These are phyloP conservation scores for Drosophila setosimentum DNA, from an alignment of 2,888 invertebrate genomes.

Conservation along the genomic window DNA sequence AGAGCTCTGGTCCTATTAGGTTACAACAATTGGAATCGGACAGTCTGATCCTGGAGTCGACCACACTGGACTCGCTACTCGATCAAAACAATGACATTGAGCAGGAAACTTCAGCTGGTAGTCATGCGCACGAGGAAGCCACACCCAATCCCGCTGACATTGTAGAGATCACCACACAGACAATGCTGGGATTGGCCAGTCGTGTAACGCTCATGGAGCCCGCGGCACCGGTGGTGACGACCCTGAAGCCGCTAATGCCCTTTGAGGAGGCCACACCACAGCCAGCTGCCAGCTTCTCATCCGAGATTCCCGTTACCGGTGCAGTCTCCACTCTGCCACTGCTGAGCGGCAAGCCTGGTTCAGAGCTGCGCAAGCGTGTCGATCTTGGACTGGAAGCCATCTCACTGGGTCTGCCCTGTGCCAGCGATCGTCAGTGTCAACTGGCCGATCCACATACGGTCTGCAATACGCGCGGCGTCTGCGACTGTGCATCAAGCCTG, in stretches of 20 bases:
- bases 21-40: slow-evolving; percentile 82
- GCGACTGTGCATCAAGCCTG: slow-evolving; percentile 90
- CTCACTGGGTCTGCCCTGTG: slow-evolving; percentile 92
- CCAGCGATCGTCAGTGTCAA: slow-evolving; percentile 91
- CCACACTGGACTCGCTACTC: slow-evolving; percentile 58
- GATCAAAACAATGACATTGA: slow-evolving; percentile 58
- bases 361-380: slow-evolving; percentile 84
- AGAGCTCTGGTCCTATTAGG: slow-evolving; percentile 51
- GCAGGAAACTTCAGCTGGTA: slow-evolving; percentile 18
- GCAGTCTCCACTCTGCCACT: slow-evolving; percentile 21
- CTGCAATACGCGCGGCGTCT: slow-evolving; percentile 87
- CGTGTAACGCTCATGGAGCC: slow-evolving; percentile 86
- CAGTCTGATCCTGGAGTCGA: slow-evolving; percentile 81
- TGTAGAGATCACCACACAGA: slow-evolving; percentile 84
- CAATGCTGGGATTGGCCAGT: slow-evolving; percentile 84
- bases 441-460: slow-evolving; percentile 91
- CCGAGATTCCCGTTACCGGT: slow-evolving; percentile 26
- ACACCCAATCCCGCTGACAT: slow-evolving; percentile 81
- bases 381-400: slow-evolving; percentile 86
- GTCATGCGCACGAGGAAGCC: slow-evolving; percentile 53
- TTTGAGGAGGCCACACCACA: slow-evolving; percentile 70
- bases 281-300: slow-evolving; percentile 46
- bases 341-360: slow-evolving; percentile 61
- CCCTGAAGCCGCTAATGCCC: slow-evolving; percentile 76
- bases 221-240: slow-evolving; percentile 82